These are phyloP conservation scores for Neolamprologus sp. DNA, from an alignment of 2,113 vertebrate genomes.

Conservation along the genomic window DNA sequence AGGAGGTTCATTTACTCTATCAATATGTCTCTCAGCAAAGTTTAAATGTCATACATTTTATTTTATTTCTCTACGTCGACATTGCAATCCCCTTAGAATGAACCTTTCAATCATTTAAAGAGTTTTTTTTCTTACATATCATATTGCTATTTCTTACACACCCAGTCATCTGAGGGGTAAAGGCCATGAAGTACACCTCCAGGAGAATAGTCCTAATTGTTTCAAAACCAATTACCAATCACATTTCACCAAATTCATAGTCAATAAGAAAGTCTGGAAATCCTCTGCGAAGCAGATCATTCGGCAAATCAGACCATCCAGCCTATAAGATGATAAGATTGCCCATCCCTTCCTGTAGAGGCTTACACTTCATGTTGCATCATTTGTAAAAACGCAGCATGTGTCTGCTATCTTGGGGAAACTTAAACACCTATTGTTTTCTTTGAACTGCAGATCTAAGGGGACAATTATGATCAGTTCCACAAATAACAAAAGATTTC, in stretches of 20 bases:
- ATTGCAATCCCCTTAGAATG: neutral
- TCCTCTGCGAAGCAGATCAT: neutral
- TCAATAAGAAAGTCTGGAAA: neutral
- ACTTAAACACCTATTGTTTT: neutral
- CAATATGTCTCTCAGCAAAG: neutral
- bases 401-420: neutral
- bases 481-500: neutral
- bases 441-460: neutral
- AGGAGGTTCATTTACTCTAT: neutral
- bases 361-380: neutral
- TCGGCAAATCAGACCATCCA: neutral
- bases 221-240: neutral
- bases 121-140: neutral
- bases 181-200: neutral
- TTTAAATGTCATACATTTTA: neutral
- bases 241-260: neutral
- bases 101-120: neutral
- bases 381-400: neutral
- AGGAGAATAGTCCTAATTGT: neutral
- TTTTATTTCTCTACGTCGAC: neutral
- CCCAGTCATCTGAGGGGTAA: neutral
- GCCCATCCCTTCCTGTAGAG: neutral
- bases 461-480: neutral
- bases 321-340: neutral
- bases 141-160: neutral